phyloP scores from a whole-genome alignment of 1,140 invertebrate species.

The Megalonaias nervosa region DNA sequence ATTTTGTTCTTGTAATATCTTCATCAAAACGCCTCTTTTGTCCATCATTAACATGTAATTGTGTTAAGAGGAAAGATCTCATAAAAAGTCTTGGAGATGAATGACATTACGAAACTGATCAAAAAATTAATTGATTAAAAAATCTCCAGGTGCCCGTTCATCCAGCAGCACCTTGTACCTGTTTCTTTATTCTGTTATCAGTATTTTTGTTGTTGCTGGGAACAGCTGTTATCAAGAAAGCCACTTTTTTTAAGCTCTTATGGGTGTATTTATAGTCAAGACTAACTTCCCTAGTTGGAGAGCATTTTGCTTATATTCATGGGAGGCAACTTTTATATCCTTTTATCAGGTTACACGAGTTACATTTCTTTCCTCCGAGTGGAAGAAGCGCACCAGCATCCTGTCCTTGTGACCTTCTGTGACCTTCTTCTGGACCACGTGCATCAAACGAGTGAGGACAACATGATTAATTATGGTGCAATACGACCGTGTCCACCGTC shows the following conservation, averaged over 20 bases:
- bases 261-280: not conserved
- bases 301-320: not conserved
- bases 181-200: not conserved
- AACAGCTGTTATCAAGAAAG: not conserved
- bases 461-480: not conserved
- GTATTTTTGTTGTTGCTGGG: not conserved
- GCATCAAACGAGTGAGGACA: not conserved
- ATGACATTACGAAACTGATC: too few species aligned
- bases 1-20: too few species aligned
- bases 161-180: not conserved
- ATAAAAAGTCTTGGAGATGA: too few species aligned
- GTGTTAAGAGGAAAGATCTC: too few species aligned
- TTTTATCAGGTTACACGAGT: slow-evolving; percentile 20
- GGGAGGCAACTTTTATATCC: not conserved
- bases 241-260: not conserved
- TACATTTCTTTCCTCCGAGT: slow-evolving; percentile 24
- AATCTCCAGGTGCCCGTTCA: too few species aligned
- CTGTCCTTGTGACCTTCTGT: slow-evolving; percentile 23
- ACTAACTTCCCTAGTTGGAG: not conserved
- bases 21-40: too few species aligned
- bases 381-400: slow-evolving; percentile 23
- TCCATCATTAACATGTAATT: too few species aligned
- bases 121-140: too few species aligned
- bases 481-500: too few species aligned
- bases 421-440: slow-evolving; percentile 17